Evolutionary conservation across 2,113 vertebrate species (phyloP), one percentile per base, ranked within the genome.

Genomic region (Neoarius graeffei): DNA sequence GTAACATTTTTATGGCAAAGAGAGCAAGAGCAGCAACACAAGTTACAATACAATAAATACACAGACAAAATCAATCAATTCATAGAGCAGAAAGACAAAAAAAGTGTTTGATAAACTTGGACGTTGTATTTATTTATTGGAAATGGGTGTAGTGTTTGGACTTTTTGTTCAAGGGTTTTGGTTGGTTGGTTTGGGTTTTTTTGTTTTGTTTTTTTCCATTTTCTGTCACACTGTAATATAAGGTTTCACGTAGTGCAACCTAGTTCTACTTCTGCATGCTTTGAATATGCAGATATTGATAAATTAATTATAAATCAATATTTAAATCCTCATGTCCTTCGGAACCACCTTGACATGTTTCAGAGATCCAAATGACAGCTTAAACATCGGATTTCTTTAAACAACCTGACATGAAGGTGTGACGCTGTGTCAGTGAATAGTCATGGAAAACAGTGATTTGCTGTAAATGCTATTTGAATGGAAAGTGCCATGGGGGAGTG

Each of bases 401-500:
- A 60, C 35, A 59, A 64, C 86, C 42, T 52, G 30, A 87, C 69
- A 35, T 62, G 56, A 64, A 83, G 30, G 80, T 35, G 86, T 54
- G 81, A 52, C 67, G 52, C 13, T 73, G 15, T 62, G 42, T 80
- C 30, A 77, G 59, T 52, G n/a, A 86, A 52, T 48, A 69, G 60
- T 62, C 6, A 59, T 83, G 59, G 73, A 86, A 83, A 79, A 62
- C 30, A 79, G 69, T 66, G 71, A 59, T 77, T 84, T 64, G 48
- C 59, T 88, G 42, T 84, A 67, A 88, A 64, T 66, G 27, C 10
- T 77, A 25, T 52, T 88, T 79, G 19, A 84, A 57, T 79, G 82
- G 87, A 88, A 84, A 79, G 71, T 79, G 73, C 30, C 20, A 54
- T 84, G 73, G 71, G 86, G 71, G 87, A 74, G 76, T 67, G 59